Evolutionary conservation across 2,797 vertebrate genomes (phyloP).

Genomic region (Heliangelus exortis): DNA sequence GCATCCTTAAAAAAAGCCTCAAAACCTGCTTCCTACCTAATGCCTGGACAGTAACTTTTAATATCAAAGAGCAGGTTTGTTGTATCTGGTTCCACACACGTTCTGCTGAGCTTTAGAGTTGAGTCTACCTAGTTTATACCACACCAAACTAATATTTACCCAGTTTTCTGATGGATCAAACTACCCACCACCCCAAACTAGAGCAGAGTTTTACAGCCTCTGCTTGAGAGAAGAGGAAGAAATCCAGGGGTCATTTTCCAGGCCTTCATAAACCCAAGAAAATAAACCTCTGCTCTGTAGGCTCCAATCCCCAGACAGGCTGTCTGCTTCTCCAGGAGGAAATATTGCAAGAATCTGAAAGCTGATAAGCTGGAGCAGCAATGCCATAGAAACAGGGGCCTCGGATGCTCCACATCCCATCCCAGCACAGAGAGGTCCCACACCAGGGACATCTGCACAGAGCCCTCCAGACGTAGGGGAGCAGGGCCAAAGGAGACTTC

Average conservation of each 20-base stretch:
- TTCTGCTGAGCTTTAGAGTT: neutral
- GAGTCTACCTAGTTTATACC: neutral
- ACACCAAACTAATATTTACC: neutral
- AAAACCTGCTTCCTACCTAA: neutral
- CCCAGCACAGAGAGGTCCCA: neutral
- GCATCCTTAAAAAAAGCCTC: neutral
- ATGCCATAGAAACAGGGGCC: neutral
- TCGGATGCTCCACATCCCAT: neutral
- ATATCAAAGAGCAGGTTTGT: neutral
- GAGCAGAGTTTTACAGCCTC: neutral
- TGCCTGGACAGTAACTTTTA: neutral
- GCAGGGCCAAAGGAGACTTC: neutral
- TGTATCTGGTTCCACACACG: neutral
- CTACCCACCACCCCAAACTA: neutral
- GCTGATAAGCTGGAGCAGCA: neutral
- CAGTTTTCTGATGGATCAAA: neutral
- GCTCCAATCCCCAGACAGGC: conserved; percentile 11
- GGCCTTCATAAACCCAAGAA: neutral
- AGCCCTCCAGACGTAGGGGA: neutral
- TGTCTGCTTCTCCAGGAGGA: neutral
- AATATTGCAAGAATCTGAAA: conserved; percentile 36
- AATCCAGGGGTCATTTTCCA: neutral
- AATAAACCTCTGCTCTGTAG: conserved; percentile 15
- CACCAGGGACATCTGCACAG: neutral
- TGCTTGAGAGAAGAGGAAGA: neutral